Evolutionary conservation across 2,888 invertebrate species (phyloP).

Genomic region (Polydrusus pterygomalis): DNA sequence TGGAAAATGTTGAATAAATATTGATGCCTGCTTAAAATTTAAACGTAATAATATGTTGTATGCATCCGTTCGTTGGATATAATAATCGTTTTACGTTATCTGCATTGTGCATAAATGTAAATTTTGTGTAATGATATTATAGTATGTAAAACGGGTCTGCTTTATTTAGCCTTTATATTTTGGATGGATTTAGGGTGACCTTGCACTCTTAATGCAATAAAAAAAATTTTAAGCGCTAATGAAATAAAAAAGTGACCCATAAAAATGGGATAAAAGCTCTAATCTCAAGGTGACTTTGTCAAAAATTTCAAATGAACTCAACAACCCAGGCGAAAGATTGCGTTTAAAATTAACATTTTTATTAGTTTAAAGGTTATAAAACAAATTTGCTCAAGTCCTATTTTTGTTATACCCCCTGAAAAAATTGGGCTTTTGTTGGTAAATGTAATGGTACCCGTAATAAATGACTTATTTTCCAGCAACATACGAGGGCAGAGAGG

Average conservation of each 20-base stretch:
- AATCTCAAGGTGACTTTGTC: slow-evolving; percentile 3
- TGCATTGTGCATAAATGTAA: too few species aligned
- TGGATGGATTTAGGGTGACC: too few species aligned
- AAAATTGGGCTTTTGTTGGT: neutral
- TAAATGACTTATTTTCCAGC: neutral
- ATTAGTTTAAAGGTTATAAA: slow-evolving; percentile 7
- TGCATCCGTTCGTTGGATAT: too few species aligned
- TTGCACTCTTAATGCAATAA: neutral
- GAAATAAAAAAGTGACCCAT: neutral
- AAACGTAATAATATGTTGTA: too few species aligned
- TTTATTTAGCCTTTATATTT: too few species aligned
- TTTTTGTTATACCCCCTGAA: neutral
- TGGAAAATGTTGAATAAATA: too few species aligned
- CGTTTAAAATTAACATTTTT: slow-evolving; percentile 10
- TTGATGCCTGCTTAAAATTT: too few species aligned
- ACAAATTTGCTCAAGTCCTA: slow-evolving; percentile 3
- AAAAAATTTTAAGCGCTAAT: neutral
- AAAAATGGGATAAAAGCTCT: slow-evolving; percentile 2
- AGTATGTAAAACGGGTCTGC: too few species aligned
- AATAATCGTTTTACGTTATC: too few species aligned
- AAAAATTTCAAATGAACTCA: slow-evolving; percentile 2
- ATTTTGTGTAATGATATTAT: too few species aligned
- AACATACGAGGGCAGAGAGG: too few species aligned
- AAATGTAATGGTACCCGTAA: neutral
- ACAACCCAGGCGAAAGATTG: slow-evolving; percentile 12